Evolutionary conservation across 2,888 invertebrate species (phyloP), one percentile per base, ranked within the genome.

Genomic region (Meteorus colon): DNA sequence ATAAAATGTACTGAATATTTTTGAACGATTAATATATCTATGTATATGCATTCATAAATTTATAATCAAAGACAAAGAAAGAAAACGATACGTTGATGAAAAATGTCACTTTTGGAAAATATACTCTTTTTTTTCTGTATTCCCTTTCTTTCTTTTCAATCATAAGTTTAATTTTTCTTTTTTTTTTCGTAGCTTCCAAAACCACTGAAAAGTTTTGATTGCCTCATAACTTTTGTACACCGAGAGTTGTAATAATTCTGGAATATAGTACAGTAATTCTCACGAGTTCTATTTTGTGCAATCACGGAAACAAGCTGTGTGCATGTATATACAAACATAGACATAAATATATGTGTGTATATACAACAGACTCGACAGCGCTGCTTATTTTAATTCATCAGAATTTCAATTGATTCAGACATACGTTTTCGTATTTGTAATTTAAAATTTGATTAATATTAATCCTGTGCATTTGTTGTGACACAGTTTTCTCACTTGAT

Each of bases 191-290:
- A 16, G 67, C 27, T 16, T 29, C 16, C 16, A 31, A 29, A 51
- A 51, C 16, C 45, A 31, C 34, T 16, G 19, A 29, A 77, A 77
- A 73, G 37, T 75, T 74, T 77, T 72, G 74, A 74, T 72, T 72
- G 74, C 74, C 69, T 62, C 55, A 69, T 65, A 74, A 77, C 41
- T 72, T 74, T 72, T 71, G 59, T 71, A 41, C 37, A 60, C 8
- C 3, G 37, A 48, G 55, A 55, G 34, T 19, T n/a, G 34, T 31
- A 55, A 69, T 69, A 69, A 69, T 69, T 55, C 34, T 16, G 19
- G 31, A 12, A 55, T 34, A 19, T 12, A 31, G 51, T 69, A 55
- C 6, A 55, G 31, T 69, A 34, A 55, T 55, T 55, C 69, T 55
- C 67, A 16, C 29, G 45, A 45, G 48, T 14, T 19, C 14, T 55